A percentile compares a stretch with the other conserved stretches of the same genome.
Evolutionary conservation across 1,140 invertebrate genomes (phyloP).

Genomic region (Maniola jurtina): DNA sequence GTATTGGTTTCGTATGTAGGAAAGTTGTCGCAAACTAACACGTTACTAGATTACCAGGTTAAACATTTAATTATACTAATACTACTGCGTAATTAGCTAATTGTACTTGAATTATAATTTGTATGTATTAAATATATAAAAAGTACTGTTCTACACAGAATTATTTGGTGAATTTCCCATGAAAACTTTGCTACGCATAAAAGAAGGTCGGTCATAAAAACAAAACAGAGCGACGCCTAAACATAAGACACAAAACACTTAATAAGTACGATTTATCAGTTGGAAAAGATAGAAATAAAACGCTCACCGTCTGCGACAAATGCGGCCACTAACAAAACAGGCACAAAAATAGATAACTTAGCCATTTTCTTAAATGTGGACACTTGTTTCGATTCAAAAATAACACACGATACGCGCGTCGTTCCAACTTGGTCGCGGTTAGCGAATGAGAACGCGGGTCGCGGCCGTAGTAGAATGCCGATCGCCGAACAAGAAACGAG

Average conservation of each 20-base stretch:
- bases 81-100: too few species aligned
- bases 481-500: conserved; percentile 24
- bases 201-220: background rate
- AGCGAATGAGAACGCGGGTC: conserved; percentile 41
- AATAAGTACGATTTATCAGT: background rate
- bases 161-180: too few species aligned
- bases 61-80: too few species aligned
- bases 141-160: too few species aligned
- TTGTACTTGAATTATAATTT: too few species aligned
- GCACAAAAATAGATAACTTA: conserved; percentile 56
- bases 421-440: conserved; percentile 27
- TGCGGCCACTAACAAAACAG: conserved; percentile 53
- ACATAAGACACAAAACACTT: conserved; percentile 14
- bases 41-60: too few species aligned
- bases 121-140: too few species aligned
- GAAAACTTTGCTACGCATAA: too few species aligned
- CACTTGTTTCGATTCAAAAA: conserved; percentile 32
- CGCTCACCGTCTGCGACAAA: conserved; percentile 59
- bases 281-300: conserved; percentile 14
- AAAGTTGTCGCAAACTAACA: too few species aligned
- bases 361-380: conserved; percentile 52
- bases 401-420: conserved; percentile 34
- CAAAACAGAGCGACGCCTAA: conserved; percentile 8
- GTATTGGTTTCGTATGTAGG: too few species aligned
- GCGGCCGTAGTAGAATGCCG: too few species aligned